Evolutionary conservation across 2,113 vertebrate genomes (phyloP), one percentile per base, ranked within the genome.

Genomic region (Pitta sordida): DNA sequence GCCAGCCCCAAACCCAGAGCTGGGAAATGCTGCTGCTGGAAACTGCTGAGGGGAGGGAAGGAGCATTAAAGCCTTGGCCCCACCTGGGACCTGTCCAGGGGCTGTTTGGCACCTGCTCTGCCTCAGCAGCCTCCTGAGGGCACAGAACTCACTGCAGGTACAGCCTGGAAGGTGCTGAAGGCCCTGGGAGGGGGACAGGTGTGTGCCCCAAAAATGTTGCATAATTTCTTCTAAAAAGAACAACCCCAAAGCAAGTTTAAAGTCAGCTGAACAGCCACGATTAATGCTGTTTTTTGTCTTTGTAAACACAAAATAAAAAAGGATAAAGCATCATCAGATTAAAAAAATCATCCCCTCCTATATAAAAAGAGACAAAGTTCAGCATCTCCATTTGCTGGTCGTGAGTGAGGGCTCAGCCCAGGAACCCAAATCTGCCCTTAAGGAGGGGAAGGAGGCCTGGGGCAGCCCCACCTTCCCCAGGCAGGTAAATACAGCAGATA

Each of bases 221-320:
- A 62, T 80, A 37, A 83, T 91, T 93, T 83, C 65, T 91, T 71
- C 64, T 83, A 92, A 86, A 94, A 82, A 90, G 75, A 88, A 84
- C 48, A 75, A 76, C 41, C 77, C 85, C 90, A 91, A 91, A 96
- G 87, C 46, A 51, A 95, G 89, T 41, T 88, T 82, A 87, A 88
- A 84, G 65, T 67, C 34, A 88, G 76, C 44, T 48, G 55, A 88
- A 59, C 39, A 76, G 85, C 94, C 60, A 73, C 80, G 60, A 74
- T 83, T 39, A 79, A 83, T 22, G 7, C 43, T 52, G 44, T 26
- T 37, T 88, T 90, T 23, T 39, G 74, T 37, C 37, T 52, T 92
- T 87, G 76, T 91, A 95, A 93, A 90, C 93, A 97, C 62, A 96
- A 97, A 97, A 97, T 96, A 53, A 95, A 96, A 88, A 94, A 93